Percentiles rank a stretch among this genome's conserved stretches.
These are phyloP conservation scores for Gambusia affinis DNA, from an alignment of 2,113 vertebrate species.

Conservation along the genomic window DNA sequence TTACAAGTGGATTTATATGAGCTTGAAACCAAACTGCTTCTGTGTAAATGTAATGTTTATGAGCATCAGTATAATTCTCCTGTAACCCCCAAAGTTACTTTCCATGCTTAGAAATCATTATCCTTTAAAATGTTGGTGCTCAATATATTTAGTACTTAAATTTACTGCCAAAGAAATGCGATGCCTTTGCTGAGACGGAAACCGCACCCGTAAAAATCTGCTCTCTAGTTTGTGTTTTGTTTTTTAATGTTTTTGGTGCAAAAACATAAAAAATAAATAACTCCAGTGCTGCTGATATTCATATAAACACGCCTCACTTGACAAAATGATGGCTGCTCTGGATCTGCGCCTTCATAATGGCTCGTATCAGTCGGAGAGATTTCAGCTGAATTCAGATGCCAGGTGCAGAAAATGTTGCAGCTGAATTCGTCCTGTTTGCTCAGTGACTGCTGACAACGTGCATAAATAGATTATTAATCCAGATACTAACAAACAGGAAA, in stretches of 20 bases:
- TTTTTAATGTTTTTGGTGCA: too few species aligned
- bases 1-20: neutral
- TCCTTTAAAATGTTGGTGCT: neutral
- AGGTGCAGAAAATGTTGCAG: neutral
- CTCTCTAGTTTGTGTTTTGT: neutral
- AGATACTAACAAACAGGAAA: neutral
- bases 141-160: neutral
- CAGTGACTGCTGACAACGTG: neutral
- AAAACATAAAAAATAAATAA: neutral
- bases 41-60: neutral
- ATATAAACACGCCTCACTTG: neutral
- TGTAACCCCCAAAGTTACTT: neutral
- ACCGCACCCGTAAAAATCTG: neutral
- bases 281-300: neutral
- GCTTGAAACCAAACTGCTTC: neutral
- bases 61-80: neutral
- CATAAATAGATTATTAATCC: neutral
- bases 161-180: neutral
- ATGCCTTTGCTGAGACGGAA: too few species aligned
- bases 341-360: neutral
- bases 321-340: neutral
- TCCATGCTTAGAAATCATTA: too few species aligned
- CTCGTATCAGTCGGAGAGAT: neutral
- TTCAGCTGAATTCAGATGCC: slow-evolving; percentile 1
- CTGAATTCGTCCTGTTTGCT: neutral